Percentiles rank a stretch among this genome's conserved stretches.
These are phyloP conservation scores for Tauraco hartlaubi DNA, from an alignment of 2,797 vertebrate species.

Conservation along the genomic window DNA sequence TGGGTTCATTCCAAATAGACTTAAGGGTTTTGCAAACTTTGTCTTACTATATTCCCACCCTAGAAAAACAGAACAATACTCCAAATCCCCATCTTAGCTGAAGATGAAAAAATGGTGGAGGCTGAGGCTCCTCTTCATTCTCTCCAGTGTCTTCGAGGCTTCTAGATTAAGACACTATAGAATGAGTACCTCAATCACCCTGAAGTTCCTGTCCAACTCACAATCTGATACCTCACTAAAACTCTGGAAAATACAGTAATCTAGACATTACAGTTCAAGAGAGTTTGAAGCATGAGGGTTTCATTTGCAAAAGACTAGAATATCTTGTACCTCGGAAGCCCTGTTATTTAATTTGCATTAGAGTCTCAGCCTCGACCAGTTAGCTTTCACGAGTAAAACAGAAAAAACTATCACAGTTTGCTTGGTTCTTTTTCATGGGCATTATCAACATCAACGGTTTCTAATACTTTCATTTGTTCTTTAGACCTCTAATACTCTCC, in stretches of 20 bases:
- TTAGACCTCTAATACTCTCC: neutral
- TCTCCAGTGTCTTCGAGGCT: neutral
- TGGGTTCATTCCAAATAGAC: neutral
- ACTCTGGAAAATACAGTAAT: neutral
- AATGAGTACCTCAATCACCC: neutral
- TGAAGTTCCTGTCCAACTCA: neutral
- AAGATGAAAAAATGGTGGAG: neutral
- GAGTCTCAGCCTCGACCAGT: neutral
- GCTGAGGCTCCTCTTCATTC: neutral
- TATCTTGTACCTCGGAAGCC: neutral
- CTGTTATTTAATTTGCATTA: neutral
- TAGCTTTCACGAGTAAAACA: neutral
- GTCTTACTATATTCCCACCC: neutral
- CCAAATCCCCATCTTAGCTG: neutral
- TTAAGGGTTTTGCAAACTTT: neutral
- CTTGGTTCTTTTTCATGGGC: neutral
- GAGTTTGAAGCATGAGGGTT: neutral
- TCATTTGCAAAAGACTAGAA: neutral
- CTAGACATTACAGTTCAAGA: neutral
- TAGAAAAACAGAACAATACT: neutral
- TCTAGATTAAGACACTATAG: neutral
- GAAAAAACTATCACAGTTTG: accelerated
- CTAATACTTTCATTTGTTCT: too few relatives aligned
- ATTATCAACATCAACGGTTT: neutral
- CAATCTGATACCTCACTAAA: neutral